Evolutionary conservation across 2,888 invertebrate genomes (phyloP).

Genomic region (Hybos culiciformis): DNA sequence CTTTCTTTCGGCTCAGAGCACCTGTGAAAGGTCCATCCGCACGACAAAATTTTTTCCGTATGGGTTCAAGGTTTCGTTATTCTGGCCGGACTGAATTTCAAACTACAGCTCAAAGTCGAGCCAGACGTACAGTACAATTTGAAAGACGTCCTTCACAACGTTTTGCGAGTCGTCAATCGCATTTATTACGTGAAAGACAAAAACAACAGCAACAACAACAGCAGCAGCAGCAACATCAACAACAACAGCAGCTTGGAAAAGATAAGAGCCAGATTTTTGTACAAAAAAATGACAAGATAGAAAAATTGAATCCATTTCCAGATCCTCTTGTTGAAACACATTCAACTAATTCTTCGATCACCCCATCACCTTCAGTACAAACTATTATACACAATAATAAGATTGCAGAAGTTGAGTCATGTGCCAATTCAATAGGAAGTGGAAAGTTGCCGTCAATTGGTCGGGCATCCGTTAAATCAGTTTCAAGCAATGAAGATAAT

Average conservation of each 20-base stretch:
- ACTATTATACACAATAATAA: conserved; percentile 31
- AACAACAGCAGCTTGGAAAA: conserved; percentile 21
- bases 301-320: no score
- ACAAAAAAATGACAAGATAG: no score
- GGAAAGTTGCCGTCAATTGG: conserved; percentile 4
- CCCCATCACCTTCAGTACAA: conserved; percentile 33
- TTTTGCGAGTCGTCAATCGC: conserved; percentile 85
- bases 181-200: conserved; percentile 68
- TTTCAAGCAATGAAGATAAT: conserved; percentile 32
- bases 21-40: conserved; percentile 79
- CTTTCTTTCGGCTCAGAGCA: conserved; percentile 88
- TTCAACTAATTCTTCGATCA: conserved; percentile 17
- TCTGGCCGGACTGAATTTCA: conserved; percentile 98
- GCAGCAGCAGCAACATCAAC: conserved; percentile 10
- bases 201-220: conserved; percentile 27
- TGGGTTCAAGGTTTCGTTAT: conserved; percentile 88
- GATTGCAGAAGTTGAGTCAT: neutral
- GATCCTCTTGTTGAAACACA: neutral
- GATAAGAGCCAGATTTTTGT: neutral
- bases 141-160: conserved; percentile 94
- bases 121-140: conserved; percentile 86
- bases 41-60: conserved; percentile 91
- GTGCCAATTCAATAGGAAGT: neutral
- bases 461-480: conserved; percentile 30
- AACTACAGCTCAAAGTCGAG: conserved; percentile 79